Base-by-base conservation (phyloP, 2,888 invertebrate genomes). In the Hesperia comma region DNA sequence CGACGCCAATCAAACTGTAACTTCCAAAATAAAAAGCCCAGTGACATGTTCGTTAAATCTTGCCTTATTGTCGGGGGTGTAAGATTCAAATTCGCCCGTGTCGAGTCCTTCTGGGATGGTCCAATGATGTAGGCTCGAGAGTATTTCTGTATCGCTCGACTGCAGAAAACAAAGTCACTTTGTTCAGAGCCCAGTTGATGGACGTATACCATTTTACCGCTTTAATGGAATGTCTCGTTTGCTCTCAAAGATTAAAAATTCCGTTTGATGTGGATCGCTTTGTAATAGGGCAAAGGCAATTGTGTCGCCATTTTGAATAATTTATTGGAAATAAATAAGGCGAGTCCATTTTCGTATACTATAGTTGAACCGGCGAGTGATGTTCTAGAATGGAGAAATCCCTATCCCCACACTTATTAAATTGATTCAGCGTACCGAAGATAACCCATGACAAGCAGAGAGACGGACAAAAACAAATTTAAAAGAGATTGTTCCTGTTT, bases 1-100 rank as follows among this genome's bases (percentile, higher is more conserved):
- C 86, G 82, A 80, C 79, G 80, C 77, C 82, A 83, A 85, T 86
- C 82, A 82, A 81, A 78, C 75, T 54, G 75, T 73, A 41, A 58
- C 64, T 64, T 78, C 70, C 70, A 69, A 68, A 72, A 78, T 72
- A 62, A 56, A 58, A 62, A 26, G 49, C 37, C 40, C 14, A 32
- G 10, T 33, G 46, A 19, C 53, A 40, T 60, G 37, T 68, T 17
- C 53, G 4, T 33, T 37, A 7, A 33, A 5, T 6, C 6, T 14
- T 15, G 56, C 37, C 43, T 54, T 68, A 58, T 54, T 43, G 17
- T n/a, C 0, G n/a, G 33, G 6, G 0, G 7, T 6, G 46, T 19
- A 66, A 37, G 26, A 37, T 58, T 61, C 46, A 66, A 55, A 21
- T 26, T 60, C 32, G 33, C 21, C 19, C 14, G 17, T 26, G 3